Base-by-base conservation (phyloP, 2,797 vertebrate genomes). In the Glossophaga mutica region DNA sequence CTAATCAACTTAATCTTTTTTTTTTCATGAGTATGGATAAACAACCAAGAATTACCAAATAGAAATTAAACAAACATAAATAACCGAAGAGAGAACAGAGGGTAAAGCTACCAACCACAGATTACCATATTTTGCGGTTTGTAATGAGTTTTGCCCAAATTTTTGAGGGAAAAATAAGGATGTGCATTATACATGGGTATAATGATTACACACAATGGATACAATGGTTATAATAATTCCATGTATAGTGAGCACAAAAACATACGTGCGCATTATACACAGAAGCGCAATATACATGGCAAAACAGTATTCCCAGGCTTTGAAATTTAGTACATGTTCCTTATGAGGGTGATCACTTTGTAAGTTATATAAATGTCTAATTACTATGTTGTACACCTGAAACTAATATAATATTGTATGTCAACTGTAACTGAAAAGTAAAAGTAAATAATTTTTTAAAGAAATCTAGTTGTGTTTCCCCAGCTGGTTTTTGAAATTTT, bases 311-410 rank as follows among this genome's bases (percentile, higher is more conserved):
- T 90, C 44, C 37, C 77, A 94, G 57, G 46, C 29, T 55, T 65
- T 93, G 32, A 90, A 86, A 95, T 91, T 26, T 79, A 78, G 42
- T 92, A 16, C 18, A 2, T 73, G n/a, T 68, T 96, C 91, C 50
- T 83, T 67, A 48, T 67, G 7, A 21, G 42, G 18, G 21, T 48
- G 59, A 67, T 67, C 42, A 65, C 57, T 65, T n/a, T 14, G 39
- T 44, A 57, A 59, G 16, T 42, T 42, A 42, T 42, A 57, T 6
- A 57, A 57, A 26, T 42, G 39, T 59, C 26, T 59, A 59, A 46
- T 46, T 59, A 79, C 37, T 48, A 83, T 46, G 42, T 16, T 67
- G 32, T 48, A 67, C 32, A 83, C 42, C 57, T 24, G 12, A 65
- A 65, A 65, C 59, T 42, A 59, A 59, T n/a, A 83, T 34, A 65